phyloP scores from a whole-genome alignment of 30 jellyfish, hydroid and myxozoan genomes.

The Turritopsis rubra region DNA sequence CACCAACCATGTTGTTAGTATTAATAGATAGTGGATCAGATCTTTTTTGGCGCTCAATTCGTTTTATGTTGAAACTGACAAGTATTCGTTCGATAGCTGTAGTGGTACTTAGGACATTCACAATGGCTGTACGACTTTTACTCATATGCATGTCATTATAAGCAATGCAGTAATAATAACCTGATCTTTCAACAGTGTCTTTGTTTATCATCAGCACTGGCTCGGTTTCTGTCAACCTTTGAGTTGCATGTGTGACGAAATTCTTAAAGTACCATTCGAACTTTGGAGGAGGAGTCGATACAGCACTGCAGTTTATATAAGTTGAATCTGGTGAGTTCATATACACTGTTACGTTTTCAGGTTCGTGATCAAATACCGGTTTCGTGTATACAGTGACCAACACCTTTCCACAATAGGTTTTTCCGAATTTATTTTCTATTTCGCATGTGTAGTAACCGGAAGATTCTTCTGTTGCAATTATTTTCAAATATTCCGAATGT shows the following conservation, averaged over 20 bases:
- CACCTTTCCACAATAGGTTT: conserved; percentile 10
- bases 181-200: conserved; percentile 40
- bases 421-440: conserved; percentile 48
- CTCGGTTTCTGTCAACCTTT: conserved; percentile 9
- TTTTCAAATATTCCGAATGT: not conserved
- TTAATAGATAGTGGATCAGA: not conserved
- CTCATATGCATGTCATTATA: conserved; percentile 36
- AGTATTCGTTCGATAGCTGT: conserved; percentile 25
- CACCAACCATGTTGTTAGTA: not conserved
- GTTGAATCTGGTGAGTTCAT: conserved; percentile 30
- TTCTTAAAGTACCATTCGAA: conserved; percentile 34
- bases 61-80: conserved; percentile 3
- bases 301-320: conserved; percentile 33
- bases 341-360: conserved; percentile 21
- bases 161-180: conserved; percentile 43
- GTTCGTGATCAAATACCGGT: conserved; percentile 41
- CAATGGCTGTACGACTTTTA: conserved; percentile 40
- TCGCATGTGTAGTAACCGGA: conserved; percentile 42
- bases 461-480: not conserved
- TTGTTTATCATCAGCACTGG: conserved; percentile 29
- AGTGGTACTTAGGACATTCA: conserved; percentile 26
- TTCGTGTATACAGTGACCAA: conserved; percentile 18
- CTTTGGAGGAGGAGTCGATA: conserved; percentile 38
- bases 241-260: conserved; percentile 12
- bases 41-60: not conserved